Conservation (phyloP, 2,888 invertebrate genomes). For the Palloptera scutellata region DNA sequence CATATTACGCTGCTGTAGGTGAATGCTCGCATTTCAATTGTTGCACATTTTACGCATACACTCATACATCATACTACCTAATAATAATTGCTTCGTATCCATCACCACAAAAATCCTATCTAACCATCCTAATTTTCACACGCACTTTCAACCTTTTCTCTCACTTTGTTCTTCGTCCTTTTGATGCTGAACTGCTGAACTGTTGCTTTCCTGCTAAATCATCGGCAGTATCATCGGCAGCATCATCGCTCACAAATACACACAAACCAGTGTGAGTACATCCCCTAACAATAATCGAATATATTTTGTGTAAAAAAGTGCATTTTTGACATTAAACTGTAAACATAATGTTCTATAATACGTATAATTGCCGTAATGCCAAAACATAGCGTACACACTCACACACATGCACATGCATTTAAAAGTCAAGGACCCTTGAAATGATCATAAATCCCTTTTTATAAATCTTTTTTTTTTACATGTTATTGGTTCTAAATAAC, state of each 20-base stretch:
- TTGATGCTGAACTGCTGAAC: slow-evolving; percentile 27
- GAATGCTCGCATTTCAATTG: slow-evolving; percentile 45
- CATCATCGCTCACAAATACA: neutral
- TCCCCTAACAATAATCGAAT: slow-evolving; percentile 47
- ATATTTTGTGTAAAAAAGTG: slow-evolving; percentile 56
- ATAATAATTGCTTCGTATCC: slow-evolving; percentile 17
- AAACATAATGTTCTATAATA: slow-evolving; percentile 56
- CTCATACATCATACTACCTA: slow-evolving; percentile 23
- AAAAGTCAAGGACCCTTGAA: slow-evolving; percentile 62
- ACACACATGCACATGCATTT: no score
- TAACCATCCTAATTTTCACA: slow-evolving; percentile 50
- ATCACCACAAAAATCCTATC: slow-evolving; percentile 43
- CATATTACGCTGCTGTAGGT: neutral
- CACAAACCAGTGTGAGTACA: slow-evolving; percentile 36
- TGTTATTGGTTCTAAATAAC: slow-evolving; percentile 23
- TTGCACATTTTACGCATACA: slow-evolving; percentile 18
- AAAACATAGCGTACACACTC: slow-evolving; percentile 20
- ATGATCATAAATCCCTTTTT: slow-evolving; percentile 51
- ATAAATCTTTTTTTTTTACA: slow-evolving; percentile 17
- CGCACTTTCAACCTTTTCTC: slow-evolving; percentile 52
- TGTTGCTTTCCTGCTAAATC: slow-evolving; percentile 31
- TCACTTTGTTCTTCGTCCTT: slow-evolving; percentile 2
- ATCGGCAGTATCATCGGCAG: slow-evolving; percentile 20
- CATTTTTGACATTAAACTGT: slow-evolving; percentile 60
- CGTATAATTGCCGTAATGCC: slow-evolving; percentile 47